Evolutionary conservation across 2,888 invertebrate species (phyloP).

Genomic region (Drosophila austrosaltans): DNA sequence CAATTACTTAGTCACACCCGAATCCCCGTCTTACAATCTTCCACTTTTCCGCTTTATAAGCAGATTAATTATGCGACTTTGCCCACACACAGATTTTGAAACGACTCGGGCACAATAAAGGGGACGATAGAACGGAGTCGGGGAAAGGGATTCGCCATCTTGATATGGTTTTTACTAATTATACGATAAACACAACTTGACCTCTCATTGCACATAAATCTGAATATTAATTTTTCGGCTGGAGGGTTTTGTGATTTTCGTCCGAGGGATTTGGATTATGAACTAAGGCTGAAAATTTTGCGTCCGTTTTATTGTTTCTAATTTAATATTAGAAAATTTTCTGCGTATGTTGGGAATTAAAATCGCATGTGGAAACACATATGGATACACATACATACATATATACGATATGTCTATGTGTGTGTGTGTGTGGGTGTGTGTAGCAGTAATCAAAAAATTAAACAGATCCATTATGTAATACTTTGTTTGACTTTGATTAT

Average conservation of each 20-base stretch:
- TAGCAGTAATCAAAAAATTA: constrained; percentile 67
- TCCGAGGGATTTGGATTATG: constrained; percentile 63
- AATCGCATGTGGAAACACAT: constrained; percentile 42
- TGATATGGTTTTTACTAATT: constrained; percentile 62
- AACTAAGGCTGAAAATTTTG: constrained; percentile 63
- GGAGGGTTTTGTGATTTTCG: constrained; percentile 21
- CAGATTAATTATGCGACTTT: constrained; percentile 78
- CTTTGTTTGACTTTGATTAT: constrained; percentile 43
- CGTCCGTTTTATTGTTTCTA: constrained; percentile 67
- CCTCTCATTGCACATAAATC: constrained; percentile 72
- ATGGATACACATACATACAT: not conserved
- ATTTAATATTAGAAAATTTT: constrained; percentile 75
- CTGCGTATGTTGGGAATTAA: constrained; percentile 59
- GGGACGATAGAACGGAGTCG: constrained; percentile 16
- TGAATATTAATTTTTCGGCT: constrained; percentile 72
- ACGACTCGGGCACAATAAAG: not conserved
- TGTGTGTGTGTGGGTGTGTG: constrained; percentile 30
- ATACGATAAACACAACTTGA: constrained; percentile 77
- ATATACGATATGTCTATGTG: not conserved
- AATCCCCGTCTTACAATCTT: constrained; percentile 5
- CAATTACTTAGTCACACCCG: constrained; percentile 73
- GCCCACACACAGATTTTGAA: constrained; percentile 57
- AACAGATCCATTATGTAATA: constrained; percentile 60
- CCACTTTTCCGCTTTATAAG: constrained; percentile 53
- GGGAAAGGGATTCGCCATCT: constrained; percentile 58